phyloP scores from a whole-genome alignment of 2,888 invertebrate genomes.

The Alcis repandata region DNA sequence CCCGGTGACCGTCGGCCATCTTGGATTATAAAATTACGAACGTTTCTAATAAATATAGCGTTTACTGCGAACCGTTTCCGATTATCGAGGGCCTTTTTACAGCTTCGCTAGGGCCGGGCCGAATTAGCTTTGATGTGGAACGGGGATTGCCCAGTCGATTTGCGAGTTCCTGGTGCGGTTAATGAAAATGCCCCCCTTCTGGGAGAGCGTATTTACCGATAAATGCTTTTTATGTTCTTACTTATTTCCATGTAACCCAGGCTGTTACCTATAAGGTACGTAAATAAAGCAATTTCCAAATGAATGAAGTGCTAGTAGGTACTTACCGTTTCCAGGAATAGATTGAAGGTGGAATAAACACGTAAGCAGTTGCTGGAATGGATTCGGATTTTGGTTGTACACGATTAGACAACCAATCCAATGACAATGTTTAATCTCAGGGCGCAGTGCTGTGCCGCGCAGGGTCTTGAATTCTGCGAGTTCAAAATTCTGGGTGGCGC shows the following conservation, averaged over 20 bases:
- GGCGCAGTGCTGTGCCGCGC: no score
- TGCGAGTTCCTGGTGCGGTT: conserved; percentile 32
- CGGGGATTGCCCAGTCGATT: conserved; percentile 40
- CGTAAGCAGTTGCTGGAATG: no score
- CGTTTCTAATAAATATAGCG: conserved; percentile 41
- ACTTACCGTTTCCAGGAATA: no score
- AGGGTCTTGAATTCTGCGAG: no score
- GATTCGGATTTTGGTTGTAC: no score
- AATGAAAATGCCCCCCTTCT: conserved; percentile 25
- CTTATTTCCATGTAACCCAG: conserved; percentile 3
- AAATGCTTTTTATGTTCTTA: conserved; percentile 27
- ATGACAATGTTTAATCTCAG: no score
- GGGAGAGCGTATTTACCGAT: conserved; percentile 12
- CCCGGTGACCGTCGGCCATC: conserved; percentile 35
- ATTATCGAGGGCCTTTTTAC: conserved; percentile 41
- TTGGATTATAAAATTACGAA: conserved; percentile 40
- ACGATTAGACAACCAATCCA: no score
- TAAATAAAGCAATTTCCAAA: not conserved
- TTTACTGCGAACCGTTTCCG: conserved; percentile 35
- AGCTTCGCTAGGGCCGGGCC: conserved; percentile 16
- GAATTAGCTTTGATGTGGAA: conserved; percentile 42
- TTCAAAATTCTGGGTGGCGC: no score
- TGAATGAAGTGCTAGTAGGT: no score
- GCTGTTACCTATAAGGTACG: not conserved
- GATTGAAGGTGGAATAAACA: no score